phyloP scores from a whole-genome alignment of 2,797 vertebrate species.

The Chiroxiphia lanceolata region DNA sequence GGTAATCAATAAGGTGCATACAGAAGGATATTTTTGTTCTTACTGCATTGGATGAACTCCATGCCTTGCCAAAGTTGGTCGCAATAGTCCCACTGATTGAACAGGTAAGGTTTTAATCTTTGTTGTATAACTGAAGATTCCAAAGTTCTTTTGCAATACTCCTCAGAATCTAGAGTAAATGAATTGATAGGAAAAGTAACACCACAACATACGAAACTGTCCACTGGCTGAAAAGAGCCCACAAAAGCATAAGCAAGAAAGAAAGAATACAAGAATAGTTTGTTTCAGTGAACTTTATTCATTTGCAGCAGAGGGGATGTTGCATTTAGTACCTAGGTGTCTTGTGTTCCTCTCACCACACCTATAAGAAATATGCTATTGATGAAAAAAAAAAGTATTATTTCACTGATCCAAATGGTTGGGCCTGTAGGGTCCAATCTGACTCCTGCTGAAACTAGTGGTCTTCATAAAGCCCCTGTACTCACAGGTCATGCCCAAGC shows the following conservation, averaged over 20 bases:
- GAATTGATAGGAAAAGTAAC: background rate
- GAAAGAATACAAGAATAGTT: background rate
- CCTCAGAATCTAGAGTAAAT: background rate
- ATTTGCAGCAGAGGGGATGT: background rate
- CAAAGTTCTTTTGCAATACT: background rate
- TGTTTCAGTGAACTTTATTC: background rate
- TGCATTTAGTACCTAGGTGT: background rate
- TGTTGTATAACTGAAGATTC: background rate
- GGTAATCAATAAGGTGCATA: background rate
- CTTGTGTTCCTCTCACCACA: background rate
- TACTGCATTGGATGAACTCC: background rate
- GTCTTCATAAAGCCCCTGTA: background rate
- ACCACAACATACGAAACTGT: background rate
- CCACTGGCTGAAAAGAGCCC: background rate
- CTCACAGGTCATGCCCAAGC: fast-evolving
- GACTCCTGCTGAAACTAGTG: background rate
- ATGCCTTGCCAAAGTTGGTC: background rate
- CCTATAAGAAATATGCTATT: background rate
- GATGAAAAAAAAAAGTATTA: background rate
- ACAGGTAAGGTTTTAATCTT: background rate
- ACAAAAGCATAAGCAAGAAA: background rate
- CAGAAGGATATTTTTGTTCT: background rate
- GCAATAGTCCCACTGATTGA: background rate
- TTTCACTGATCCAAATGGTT: background rate
- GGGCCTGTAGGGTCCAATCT: background rate